Conservation (phyloP, 2,113 vertebrate genomes). For the Ameiurus melas region DNA sequence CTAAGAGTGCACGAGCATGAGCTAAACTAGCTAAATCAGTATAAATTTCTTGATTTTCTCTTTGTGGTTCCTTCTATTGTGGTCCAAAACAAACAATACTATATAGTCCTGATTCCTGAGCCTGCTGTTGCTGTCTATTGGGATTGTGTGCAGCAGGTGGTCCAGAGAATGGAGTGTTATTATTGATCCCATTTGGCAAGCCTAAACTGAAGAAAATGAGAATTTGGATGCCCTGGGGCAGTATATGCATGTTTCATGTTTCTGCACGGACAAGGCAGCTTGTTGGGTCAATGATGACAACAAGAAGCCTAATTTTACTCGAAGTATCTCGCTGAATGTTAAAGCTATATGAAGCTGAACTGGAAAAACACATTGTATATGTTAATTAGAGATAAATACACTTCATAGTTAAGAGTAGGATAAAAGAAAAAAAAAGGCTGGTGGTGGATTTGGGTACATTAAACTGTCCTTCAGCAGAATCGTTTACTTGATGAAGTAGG, state of each 20-base stretch:
- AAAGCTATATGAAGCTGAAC: background rate
- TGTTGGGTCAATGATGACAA: slow-evolving; percentile 26
- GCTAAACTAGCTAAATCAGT: slow-evolving; percentile 1
- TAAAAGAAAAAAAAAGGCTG: background rate
- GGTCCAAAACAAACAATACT: background rate
- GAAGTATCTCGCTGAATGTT: slow-evolving; percentile 5
- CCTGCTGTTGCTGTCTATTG: background rate
- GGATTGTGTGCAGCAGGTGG: slow-evolving; percentile 40
- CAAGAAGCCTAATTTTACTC: slow-evolving; percentile 9
- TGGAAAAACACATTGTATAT: background rate
- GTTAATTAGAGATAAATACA: background rate
- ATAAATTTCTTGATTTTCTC: background rate
- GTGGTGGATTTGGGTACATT: background rate
- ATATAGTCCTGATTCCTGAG: background rate
- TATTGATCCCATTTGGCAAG: slow-evolving; percentile 38
- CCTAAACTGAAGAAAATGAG: slow-evolving; percentile 43
- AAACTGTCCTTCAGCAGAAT: background rate
- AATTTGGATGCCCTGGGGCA: slow-evolving; percentile 25
- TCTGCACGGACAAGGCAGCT: slow-evolving; percentile 20
- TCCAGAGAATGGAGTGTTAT: slow-evolving; percentile 21
- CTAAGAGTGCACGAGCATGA: background rate
- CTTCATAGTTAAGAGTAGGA: background rate
- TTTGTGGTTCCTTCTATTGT: background rate
- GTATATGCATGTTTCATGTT: slow-evolving; percentile 22
- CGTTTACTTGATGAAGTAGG: background rate